phyloP scores from a whole-genome alignment of 2,888 invertebrate species.

The Dasypogon diadema region DNA sequence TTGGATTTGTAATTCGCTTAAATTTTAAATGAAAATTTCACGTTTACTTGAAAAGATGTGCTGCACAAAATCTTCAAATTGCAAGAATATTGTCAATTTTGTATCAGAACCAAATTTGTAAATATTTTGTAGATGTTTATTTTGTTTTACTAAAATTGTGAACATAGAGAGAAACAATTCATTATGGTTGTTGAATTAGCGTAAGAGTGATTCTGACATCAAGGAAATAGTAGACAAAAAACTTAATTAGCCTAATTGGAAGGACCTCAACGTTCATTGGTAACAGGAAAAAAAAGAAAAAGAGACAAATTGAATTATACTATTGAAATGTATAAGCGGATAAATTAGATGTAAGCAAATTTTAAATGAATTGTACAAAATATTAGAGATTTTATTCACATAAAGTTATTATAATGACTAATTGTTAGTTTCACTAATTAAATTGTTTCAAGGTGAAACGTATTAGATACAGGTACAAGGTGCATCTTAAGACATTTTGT shows the following conservation, averaged over 20 bases:
- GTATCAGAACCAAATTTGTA: not conserved
- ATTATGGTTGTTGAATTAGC: constrained; percentile 13
- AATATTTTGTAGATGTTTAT: not conserved
- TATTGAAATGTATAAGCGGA: constrained; percentile 14
- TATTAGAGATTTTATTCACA: constrained; percentile 38
- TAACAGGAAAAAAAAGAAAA: not conserved
- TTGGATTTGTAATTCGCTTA: too few relatives aligned
- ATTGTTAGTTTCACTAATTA: too few relatives aligned
- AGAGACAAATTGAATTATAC: constrained; percentile 13
- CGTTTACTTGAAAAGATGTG: too few relatives aligned
- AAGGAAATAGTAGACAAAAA: not conserved
- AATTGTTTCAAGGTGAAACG: too few relatives aligned
- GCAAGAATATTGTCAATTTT: not conserved
- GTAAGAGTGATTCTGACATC: not conserved
- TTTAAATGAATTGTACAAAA: constrained; percentile 45
- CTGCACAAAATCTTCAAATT: too few relatives aligned
- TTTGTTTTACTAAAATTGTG: not conserved
- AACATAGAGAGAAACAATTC: constrained; percentile 1
- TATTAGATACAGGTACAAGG: too few relatives aligned
- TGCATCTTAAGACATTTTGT: too few relatives aligned
- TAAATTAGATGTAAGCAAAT: constrained; percentile 29
- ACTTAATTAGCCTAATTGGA: constrained; percentile 1
- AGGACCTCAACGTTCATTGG: not conserved
- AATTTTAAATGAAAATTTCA: too few relatives aligned
- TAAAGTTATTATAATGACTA: constrained; percentile 33